Evolutionary conservation across 2,888 invertebrate genomes (phyloP).

Genomic region (Barypeithes pellucidus): DNA sequence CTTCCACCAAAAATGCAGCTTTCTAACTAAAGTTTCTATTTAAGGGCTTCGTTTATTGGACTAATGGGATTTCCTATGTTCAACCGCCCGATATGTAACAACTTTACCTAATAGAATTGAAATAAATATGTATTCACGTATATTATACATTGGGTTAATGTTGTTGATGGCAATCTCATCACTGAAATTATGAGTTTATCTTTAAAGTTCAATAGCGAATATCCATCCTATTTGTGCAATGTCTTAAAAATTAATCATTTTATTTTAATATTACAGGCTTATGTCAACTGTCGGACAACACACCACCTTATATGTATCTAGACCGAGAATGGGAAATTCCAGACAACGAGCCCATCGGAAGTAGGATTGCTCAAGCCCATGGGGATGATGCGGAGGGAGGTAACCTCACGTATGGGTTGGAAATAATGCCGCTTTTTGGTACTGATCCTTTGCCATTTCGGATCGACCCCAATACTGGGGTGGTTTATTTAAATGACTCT

Average conservation of each 20-base stretch:
- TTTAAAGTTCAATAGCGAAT: too few relatives aligned
- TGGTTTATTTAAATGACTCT: constrained; percentile 86
- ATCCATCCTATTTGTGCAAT: too few relatives aligned
- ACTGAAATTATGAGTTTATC: too few relatives aligned
- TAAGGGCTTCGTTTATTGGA: too few relatives aligned
- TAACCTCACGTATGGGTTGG: constrained; percentile 79
- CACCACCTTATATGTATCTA: constrained; percentile 77
- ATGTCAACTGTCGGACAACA: constrained; percentile 57
- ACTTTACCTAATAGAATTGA: too few relatives aligned
- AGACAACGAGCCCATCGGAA: constrained; percentile 82
- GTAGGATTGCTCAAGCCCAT: constrained; percentile 79
- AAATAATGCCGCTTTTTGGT: constrained; percentile 70
- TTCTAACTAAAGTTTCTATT: too few relatives aligned
- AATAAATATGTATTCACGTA: too few relatives aligned
- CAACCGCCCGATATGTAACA: too few relatives aligned
- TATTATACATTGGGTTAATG: too few relatives aligned
- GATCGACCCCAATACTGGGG: constrained; percentile 84
- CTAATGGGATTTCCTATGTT: too few relatives aligned
- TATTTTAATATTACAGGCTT: constrained; percentile 20
- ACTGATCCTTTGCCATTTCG: constrained; percentile 79
- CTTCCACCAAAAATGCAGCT: too few relatives aligned
- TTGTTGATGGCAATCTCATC: too few relatives aligned
- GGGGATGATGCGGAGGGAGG: constrained; percentile 80
- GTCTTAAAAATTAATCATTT: background rate
- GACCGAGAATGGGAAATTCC: constrained; percentile 84